Base-by-base conservation (phyloP, 2,888 invertebrate species). In the Sipha maydis region DNA sequence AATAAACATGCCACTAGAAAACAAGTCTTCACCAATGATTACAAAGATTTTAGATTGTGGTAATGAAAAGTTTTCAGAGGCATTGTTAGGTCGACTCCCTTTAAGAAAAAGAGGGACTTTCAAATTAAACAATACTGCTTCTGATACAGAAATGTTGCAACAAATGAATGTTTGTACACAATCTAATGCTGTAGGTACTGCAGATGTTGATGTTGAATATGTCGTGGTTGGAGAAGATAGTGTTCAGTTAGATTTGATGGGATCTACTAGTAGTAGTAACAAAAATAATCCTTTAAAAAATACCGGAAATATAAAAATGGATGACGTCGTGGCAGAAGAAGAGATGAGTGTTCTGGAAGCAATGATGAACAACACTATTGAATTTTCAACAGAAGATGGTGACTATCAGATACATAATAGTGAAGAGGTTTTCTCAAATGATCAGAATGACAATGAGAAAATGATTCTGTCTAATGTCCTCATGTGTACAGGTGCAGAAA, bases 401-500 rank as follows among this genome's bases (percentile, higher is more conserved):
- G 80, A 88, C 25, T 88, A 80, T 41, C 86, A 88, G 48, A 88
- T 88, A 38, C 86, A 88, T 8, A 61, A 56, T 41, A 80, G 48
- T 80, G 86, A 80, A 88, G 86, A 88, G 28, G 86, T 88, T 80
- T 88, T 88, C 11, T 88, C 86, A 25, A 88, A 82, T 67, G 80
- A 88, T 80, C 86, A 88, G 75, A 88, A 88, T 19, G 86, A 88
- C 56, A 86, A 86, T 34, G 80, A 89, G 54, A 89, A 89, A 48
- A 89, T 89, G 79, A 89, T 89, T 76, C 69, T 89, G 28, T 89
- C 89, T 19, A 89, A 89, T 80, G 89, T 89, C 17, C 86, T 89
- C 54, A 89, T 89, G 89, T 85, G 85, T 14, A 80, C 89, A 1
- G 86, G 89, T 38, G 86, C 86, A 28, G 86, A 88, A 82, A 88